Evolutionary conservation across 2,888 invertebrate genomes (phyloP).

Genomic region (Rosalia funebris): DNA sequence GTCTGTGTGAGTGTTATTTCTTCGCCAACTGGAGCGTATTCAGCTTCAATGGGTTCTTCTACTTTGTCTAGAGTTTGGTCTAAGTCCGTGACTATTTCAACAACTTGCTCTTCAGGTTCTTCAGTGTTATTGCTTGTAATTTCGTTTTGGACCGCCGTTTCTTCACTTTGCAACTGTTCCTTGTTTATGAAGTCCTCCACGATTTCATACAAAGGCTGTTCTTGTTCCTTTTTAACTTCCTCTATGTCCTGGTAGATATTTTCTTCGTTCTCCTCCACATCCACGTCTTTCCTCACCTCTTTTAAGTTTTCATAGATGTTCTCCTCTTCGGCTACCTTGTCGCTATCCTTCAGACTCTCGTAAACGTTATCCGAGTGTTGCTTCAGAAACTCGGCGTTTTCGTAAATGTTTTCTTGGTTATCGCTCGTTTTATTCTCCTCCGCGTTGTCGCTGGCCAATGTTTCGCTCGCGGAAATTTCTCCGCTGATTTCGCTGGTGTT

Average conservation of each 20-base stretch:
- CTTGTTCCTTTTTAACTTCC: constrained; percentile 32
- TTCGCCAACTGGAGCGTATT: constrained; percentile 7
- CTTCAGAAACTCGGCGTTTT: constrained; percentile 47
- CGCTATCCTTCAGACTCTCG: constrained; percentile 44
- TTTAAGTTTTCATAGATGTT: constrained; percentile 50
- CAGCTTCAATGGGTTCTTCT: constrained; percentile 12
- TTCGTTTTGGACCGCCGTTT: background rate
- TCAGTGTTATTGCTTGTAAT: constrained; percentile 5
- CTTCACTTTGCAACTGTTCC: constrained; percentile 28
- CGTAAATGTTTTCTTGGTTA: constrained; percentile 46
- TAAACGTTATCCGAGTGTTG: constrained; percentile 47
- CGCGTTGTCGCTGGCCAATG: constrained; percentile 16
- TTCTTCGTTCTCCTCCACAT: constrained; percentile 38
- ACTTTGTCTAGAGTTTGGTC: constrained; percentile 15
- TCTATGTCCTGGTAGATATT: constrained; percentile 52
- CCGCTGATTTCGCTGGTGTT: constrained; percentile 37
- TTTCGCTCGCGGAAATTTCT: constrained; percentile 34
- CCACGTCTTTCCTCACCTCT: constrained; percentile 22
- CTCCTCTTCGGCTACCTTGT: constrained; percentile 32
- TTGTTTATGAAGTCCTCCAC: constrained; percentile 39
- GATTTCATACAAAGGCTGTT: constrained; percentile 31
- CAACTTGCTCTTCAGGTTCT: constrained; percentile 3
- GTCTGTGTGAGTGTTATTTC: background rate
- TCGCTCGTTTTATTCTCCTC: constrained; percentile 31
- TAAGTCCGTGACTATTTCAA: constrained; percentile 22